phyloP scores from a whole-genome alignment of 2,888 invertebrate species.

The Pristionchus fissidentatus region DNA sequence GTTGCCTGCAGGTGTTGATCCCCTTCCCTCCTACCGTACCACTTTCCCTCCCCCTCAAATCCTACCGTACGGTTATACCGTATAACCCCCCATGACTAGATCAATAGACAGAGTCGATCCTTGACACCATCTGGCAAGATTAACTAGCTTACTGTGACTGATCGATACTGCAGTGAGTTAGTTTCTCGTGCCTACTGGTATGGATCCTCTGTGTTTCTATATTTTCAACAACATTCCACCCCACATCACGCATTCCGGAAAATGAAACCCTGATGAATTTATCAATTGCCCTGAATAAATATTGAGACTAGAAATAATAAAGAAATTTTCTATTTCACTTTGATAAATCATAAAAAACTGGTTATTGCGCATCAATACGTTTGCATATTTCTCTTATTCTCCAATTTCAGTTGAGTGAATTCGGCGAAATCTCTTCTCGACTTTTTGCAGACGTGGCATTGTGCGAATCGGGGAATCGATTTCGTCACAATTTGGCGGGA shows the following conservation, averaged over 20 bases:
- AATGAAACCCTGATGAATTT: not conserved
- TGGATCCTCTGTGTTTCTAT: not conserved
- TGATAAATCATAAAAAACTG: too few species aligned
- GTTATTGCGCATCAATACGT: not conserved
- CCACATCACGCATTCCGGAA: not conserved
- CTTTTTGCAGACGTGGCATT: not conserved
- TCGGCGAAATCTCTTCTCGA: not conserved
- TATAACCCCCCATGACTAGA: not conserved
- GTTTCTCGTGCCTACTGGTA: slow-evolving; percentile 40
- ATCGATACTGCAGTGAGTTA: slow-evolving; percentile 39
- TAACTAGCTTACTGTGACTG: slow-evolving; percentile 44
- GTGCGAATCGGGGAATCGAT: slow-evolving; percentile 10
- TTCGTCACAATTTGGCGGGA: slow-evolving; percentile 32
- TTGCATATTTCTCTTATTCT: not conserved
- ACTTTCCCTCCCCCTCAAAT: not conserved
- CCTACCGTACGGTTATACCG: not conserved
- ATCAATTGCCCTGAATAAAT: not conserved
- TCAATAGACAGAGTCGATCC: not conserved
- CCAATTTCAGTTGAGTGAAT: not conserved
- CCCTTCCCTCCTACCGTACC: not conserved
- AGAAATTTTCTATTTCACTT: not conserved
- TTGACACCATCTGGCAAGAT: slow-evolving; percentile 42
- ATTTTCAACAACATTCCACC: not conserved
- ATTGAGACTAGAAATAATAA: not conserved
- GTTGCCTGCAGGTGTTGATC: not conserved